Evolutionary conservation across 2,888 invertebrate genomes (phyloP).

Genomic region (Ichneumon xanthorius): DNA sequence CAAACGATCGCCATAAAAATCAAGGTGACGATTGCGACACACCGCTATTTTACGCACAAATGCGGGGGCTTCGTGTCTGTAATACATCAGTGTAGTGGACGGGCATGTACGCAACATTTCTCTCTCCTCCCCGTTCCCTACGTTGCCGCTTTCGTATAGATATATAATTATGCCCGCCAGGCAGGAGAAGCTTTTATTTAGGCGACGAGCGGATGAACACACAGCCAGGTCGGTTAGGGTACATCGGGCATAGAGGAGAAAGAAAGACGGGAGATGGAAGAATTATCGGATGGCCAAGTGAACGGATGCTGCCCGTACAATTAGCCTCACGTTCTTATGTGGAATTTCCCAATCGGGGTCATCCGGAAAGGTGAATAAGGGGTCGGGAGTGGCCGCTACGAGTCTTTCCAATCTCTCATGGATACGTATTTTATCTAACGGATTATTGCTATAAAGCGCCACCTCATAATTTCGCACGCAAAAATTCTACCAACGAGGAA

Average conservation of each 20-base stretch:
- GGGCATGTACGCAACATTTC: conserved; percentile 1
- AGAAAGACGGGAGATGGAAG: conserved; percentile 1
- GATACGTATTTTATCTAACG: conserved; percentile 31
- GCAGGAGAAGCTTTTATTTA: conserved; percentile 65
- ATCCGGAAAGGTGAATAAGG: conserved; percentile 33
- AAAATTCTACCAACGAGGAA: conserved; percentile 2
- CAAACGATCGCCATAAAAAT: conserved; percentile 25
- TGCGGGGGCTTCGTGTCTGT: conserved; percentile 16
- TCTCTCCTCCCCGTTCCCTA: conserved; percentile 9
- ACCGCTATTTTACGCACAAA: conserved; percentile 56
- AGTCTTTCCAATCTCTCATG: background rate
- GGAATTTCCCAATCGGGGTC: conserved; percentile 58
- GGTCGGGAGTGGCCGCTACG: conserved; percentile 3
- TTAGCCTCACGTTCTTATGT: conserved; percentile 22
- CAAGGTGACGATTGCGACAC: conserved; percentile 55
- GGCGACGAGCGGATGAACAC: conserved; percentile 57
- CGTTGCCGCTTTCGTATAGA: conserved; percentile 43
- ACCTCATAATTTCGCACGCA: conserved; percentile 19
- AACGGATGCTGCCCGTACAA: conserved; percentile 22
- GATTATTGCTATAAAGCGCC: conserved; percentile 25
- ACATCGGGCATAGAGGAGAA: background rate
- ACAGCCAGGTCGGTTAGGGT: background rate
- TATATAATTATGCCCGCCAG: conserved; percentile 60
- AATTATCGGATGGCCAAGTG: conserved; percentile 8
- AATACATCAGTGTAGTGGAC: background rate